Evolutionary conservation across 2,113 vertebrate species (phyloP), one percentile per base, ranked within the genome.

Genomic region (Tachysurus vachellii): DNA sequence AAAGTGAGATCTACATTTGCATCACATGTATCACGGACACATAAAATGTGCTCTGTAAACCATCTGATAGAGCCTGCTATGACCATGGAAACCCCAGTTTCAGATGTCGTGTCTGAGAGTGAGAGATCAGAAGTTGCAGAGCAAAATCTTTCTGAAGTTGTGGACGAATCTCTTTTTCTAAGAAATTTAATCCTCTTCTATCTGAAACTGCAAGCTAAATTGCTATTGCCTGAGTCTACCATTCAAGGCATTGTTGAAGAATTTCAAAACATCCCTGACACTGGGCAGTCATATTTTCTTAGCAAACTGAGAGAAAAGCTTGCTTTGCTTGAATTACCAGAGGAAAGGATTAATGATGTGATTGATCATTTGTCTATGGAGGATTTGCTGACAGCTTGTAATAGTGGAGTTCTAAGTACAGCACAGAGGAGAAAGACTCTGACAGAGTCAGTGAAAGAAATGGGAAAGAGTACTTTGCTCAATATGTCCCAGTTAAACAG

Each of bases 401-500:
- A 71, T 73, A 84, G 28, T 73, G 5, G 21, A 0, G 66, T 57
- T 84, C 21, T 59, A 54, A 70, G 50, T 71, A 73, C 53, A 73
- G 21, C 54, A 42, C 68, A 84, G 68, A 44, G 83, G n/a, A n/a
- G n/a, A n/a, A n/a, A n/a, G n/a, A n/a, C n/a, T n/a, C n/a, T n/a
- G n/a, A n/a, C n/a, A 21, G 76, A 53, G 61, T 66, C 31, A 66
- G 44, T 53, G 82, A 83, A 68, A 53, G 47, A 56, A 62, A 62
- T 62, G 50, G 44, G 82, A 68, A 50, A 64, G 82, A 68, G 61
- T 83, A 44, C 44, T 83, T 70, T 83, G 82, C 64, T 83, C 62
- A 83, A 19, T 71, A 71, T 57, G 53, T 81, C 79, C 31, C 83
- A 42, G 53, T 84, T 56, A 57, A 84, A 21, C 83, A 84, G 83